Evolutionary conservation across 2,888 invertebrate genomes (phyloP).

Genomic region (Synanthedon vespiformis): DNA sequence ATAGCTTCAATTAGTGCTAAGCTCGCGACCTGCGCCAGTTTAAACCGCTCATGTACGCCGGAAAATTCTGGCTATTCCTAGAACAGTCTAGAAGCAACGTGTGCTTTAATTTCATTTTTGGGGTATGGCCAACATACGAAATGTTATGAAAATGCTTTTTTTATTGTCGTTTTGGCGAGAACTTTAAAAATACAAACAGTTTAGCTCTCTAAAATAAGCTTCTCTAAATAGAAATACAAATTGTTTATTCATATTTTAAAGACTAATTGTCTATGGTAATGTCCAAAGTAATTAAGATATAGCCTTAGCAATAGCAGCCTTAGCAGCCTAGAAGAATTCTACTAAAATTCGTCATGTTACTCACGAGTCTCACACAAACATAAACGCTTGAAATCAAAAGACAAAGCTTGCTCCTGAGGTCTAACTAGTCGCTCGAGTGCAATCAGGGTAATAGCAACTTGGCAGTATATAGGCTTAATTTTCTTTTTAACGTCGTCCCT

Average conservation of each 20-base stretch:
- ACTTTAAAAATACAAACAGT: no score
- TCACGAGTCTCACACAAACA: neutral
- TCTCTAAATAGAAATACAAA: no score
- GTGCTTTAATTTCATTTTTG: constrained; percentile 31
- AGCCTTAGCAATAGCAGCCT: no score
- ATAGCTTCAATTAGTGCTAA: constrained; percentile 31
- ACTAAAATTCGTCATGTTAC: neutral
- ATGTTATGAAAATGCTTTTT: no score
- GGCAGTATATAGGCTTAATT: no score
- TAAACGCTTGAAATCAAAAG: neutral
- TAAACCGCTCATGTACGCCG: constrained; percentile 12
- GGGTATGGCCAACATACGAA: neutral
- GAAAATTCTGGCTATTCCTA: constrained; percentile 22
- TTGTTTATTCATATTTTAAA: no score
- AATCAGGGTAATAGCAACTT: neutral
- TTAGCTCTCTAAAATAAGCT: no score
- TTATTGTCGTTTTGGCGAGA: no score
- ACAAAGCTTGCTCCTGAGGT: neutral
- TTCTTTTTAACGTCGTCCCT: no score
- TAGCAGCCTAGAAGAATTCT: no score
- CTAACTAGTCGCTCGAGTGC: neutral
- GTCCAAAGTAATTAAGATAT: no score
- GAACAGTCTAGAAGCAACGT: constrained; percentile 26
- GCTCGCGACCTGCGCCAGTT: constrained; percentile 18
- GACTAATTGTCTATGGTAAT: no score